Percentiles rank a stretch among this genome's conserved stretches.
These are phyloP conservation scores for Albula glossodonta DNA, from an alignment of 2,113 vertebrate genomes.

Conservation along the genomic window DNA sequence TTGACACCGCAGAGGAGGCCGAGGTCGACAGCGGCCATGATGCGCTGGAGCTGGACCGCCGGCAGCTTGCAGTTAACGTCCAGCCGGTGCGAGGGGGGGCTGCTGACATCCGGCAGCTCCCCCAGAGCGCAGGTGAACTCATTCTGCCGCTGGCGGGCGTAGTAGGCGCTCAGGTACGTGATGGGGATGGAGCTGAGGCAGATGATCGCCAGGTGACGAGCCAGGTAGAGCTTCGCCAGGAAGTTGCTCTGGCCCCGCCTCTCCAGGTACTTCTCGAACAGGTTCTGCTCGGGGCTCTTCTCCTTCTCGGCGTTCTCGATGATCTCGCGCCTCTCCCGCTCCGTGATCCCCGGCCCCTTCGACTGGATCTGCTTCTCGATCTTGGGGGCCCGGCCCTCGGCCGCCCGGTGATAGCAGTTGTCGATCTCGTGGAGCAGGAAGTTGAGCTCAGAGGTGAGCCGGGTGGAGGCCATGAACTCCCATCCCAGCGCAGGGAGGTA, in stretches of 20 bases:
- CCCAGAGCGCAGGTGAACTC: conserved; percentile 94
- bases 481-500: conserved; percentile 95
- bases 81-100: conserved; percentile 76
- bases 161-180: conserved; percentile 93
- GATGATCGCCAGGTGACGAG: conserved; percentile 90
- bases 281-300: conserved; percentile 97
- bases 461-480: conserved; percentile 96
- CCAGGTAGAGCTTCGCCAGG: conserved; percentile 93
- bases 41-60: conserved; percentile 93
- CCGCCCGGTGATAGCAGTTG: conserved; percentile 97
- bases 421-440: conserved; percentile 99
- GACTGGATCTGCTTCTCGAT: conserved; percentile 99
- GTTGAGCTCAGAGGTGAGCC: conserved; percentile 98
- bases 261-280: conserved; percentile 98
- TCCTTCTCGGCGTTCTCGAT: conserved; percentile 99
- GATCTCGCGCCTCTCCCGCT: conserved; percentile 91
- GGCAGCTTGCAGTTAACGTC: conserved; percentile 94
- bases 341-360: conserved; percentile 93
- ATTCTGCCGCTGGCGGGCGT: conserved; percentile 92
- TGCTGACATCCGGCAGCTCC: conserved; percentile 84
- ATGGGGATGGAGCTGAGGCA: conserved; percentile 95
- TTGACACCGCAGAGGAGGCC: conserved; percentile 92
- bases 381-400: conserved; percentile 95
- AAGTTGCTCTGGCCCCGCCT: conserved; percentile 95
- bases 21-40: conserved; percentile 92